Base-by-base conservation (phyloP, 2,888 invertebrate species). In the Platynereis dumerilii region DNA sequence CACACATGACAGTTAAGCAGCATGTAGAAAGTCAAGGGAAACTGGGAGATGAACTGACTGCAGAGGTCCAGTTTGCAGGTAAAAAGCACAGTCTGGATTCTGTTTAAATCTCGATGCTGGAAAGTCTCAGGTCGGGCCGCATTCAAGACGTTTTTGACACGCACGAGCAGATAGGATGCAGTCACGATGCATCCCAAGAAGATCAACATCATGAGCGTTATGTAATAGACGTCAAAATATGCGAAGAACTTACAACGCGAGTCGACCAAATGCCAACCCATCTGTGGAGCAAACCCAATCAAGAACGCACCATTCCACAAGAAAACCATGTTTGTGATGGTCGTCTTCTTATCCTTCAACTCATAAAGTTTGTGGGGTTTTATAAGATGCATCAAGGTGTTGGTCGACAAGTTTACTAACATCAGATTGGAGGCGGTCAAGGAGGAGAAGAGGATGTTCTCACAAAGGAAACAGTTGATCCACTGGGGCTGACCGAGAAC, bases 231-330 rank as follows among this genome's bases (percentile, higher is more conserved):
- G 20, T 26, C 29, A 58, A 52, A 58, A 57, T 64, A 64, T n/a
- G 29, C 27, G 7, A 64, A 29, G 42, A 64, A 64, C 2, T 28
- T 22, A 52, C 64, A 64, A 22, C 27, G n/a, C 24, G 42, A 34
- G 15, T 42, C 26, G 5, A 39, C 54, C 7, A 44, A 17, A 55
- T 71, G 72, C 77, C 76, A 79, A 5, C 76, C 76, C 67, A 78
- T 75, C 48, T 75, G 74, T 0, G 80, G 79, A n/a, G 75, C 62
- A 65, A 80, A 80, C 1, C 80, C 79, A 5, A 78, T 54, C 7
- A 80, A 71, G 58, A 80, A 79, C 17, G 79, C 73, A 7, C 68
- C 59, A 59, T 80, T 80, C 79, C 79, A 80, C 29, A 78, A 53
- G 5, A 79, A 64, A 60, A 78, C 71, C 74, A 77, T 76, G 1